Conservation (phyloP, 2,888 invertebrate species). For the Rhimphoctona megacephalus region DNA sequence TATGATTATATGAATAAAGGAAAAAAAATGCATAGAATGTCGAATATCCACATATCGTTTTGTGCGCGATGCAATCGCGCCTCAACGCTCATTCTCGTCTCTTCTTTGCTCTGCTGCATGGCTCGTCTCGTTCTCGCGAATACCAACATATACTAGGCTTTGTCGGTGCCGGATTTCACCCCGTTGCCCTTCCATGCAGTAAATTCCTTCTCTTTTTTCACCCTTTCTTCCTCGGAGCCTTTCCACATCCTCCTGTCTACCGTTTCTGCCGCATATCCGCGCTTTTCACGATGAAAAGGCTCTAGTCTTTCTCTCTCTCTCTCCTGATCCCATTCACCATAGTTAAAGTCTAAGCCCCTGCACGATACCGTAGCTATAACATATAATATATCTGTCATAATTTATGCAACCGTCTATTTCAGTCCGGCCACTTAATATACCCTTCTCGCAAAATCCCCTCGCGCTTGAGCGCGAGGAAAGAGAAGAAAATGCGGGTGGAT, state of each 20-base stretch:
- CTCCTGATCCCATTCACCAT: constrained; percentile 34
- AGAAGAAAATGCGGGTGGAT: constrained; percentile 43
- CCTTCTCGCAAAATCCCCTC: background rate
- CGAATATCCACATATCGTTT: constrained; percentile 39
- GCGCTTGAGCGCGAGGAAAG: background rate
- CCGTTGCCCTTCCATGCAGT: constrained; percentile 66
- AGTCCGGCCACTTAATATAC: constrained; percentile 52
- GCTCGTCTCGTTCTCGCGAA: constrained; percentile 26
- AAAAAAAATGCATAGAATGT: background rate
- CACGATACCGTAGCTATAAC: constrained; percentile 26
- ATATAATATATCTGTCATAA: constrained; percentile 56
- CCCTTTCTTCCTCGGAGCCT: constrained; percentile 58
- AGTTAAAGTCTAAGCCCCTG: constrained; percentile 35
- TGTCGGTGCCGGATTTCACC: constrained; percentile 53
- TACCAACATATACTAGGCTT: constrained; percentile 28
- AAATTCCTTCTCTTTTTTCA: constrained; percentile 59
- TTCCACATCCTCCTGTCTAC: constrained; percentile 40
- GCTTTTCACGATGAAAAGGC: constrained; percentile 49
- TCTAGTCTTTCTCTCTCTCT: constrained; percentile 1
- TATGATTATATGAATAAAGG: background rate
- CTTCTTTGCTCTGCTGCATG: constrained; percentile 20
- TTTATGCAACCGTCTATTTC: constrained; percentile 53
- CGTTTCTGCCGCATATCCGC: constrained; percentile 45
- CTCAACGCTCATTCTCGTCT: constrained; percentile 49
- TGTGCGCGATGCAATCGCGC: constrained; percentile 41